Conservation (phyloP, 2,113 vertebrate species). For the zebrafish (Danio rerio) region DNA sequence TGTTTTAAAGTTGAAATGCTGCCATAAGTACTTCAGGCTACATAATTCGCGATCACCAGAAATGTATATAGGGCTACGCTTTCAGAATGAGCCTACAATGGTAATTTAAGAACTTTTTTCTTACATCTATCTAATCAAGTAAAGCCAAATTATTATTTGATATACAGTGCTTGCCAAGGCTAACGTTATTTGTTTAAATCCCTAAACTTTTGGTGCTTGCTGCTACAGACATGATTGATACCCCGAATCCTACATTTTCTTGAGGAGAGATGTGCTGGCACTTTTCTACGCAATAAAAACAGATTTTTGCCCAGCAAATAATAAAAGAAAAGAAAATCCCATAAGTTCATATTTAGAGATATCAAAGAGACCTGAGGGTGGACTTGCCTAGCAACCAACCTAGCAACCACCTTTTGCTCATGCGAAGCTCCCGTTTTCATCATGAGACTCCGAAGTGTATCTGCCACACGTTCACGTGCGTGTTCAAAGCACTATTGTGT, state of each 20-base stretch:
- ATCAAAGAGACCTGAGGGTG: constrained; percentile 18
- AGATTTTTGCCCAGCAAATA: neutral
- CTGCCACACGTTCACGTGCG: neutral
- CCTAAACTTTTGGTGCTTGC: neutral
- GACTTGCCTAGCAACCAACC: constrained; percentile 26
- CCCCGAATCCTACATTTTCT: neutral
- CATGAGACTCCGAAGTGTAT: neutral
- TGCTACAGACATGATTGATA: constrained; percentile 11
- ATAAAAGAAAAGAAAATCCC: neutral
- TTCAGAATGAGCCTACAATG: too few relatives aligned
- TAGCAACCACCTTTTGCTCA: neutral
- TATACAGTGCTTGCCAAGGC: neutral
- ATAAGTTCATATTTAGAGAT: constrained; percentile 12
- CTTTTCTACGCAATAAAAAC: constrained; percentile 15
- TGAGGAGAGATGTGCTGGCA: constrained; percentile 1
- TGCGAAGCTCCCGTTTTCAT: constrained; percentile 7
- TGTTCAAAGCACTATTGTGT: constrained; percentile 6
- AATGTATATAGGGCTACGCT: too few relatives aligned
- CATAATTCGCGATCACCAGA: too few relatives aligned
- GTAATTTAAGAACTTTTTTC: neutral
- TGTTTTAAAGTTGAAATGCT: too few relatives aligned
- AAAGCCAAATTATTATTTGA: neutral
- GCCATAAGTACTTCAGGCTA: too few relatives aligned
- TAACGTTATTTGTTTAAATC: neutral
- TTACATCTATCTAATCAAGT: neutral